Evolutionary conservation across 2,888 invertebrate species (phyloP), one percentile per base, ranked within the genome.

Genomic region (Drosophila atripex): DNA sequence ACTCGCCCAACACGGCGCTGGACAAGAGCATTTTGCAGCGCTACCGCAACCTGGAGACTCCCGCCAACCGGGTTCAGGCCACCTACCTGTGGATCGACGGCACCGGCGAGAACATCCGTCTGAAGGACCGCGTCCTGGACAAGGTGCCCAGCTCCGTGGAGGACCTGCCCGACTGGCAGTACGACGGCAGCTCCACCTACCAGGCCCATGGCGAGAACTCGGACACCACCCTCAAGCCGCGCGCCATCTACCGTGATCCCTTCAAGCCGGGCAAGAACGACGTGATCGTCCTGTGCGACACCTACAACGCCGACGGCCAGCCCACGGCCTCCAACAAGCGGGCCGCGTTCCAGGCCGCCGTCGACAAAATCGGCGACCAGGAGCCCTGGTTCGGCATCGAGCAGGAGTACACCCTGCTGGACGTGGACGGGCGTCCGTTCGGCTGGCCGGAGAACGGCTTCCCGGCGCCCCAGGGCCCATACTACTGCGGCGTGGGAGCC

Each of bases 401-500:
- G 86, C 96, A 96, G 88, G 91, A 94, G 76, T 94, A 93, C 82
- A 92, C 93, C 1, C 83, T 94, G 23, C 88, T 93, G 46, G 94
- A 93, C 78, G 89, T 92, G 21, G 93, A 93, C 77, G 92, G 93
- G 0, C 92, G 94, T 47, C 96, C 96, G 0, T 93, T 95, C 51
- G 96, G 95, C 14, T 96, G 96, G 95, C 96, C 96, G 0, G 92
- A 93, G 11, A 94, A 94, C 25, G 94, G 94, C 0, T 95, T 93
- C 82, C 95, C 95, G 0, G 94, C 94, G 0, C 94, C 95, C 0
- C 94, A 94, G 30, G 95, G 96, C 1, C 95, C 96, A 0, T 97
- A 97, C 91, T 97, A 97, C 90, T 97, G 97, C 88, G 96, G 95
- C 38, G 95, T 95, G 0, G 97, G 97, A 6, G 95, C 96, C 0